Evolutionary conservation across 2,113 vertebrate species (phyloP), one percentile per base, ranked within the genome.

Genomic region (Lasiurus cinereus): DNA sequence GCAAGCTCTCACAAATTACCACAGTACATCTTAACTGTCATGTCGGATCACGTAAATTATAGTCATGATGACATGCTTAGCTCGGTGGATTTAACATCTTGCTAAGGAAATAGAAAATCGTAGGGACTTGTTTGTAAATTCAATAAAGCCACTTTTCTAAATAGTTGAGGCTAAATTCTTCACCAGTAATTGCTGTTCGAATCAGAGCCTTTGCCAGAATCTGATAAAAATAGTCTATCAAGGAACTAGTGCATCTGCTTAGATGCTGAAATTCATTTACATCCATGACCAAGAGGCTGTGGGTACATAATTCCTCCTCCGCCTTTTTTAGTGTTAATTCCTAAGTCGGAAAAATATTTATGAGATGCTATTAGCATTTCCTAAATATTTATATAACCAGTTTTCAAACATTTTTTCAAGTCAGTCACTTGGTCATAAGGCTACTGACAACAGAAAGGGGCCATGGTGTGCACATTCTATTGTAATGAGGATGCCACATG

Each of bases 11-110:
- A 95, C 96, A 97, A 98, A 99, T 99, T 98, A 98, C 97, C 95
- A 95, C 94, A 97, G 97, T 98, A 98, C 98, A 98, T 98, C 98
- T 98, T 98, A 98, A 96, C 97, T 99, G 98, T 98, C 98, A 98
- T 97, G 98, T 98, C 98, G 89, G 80, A 98, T 98, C 98, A 98
- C 0, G 13, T 98, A 98, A 98, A 98, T 98, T 98, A 97, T 96
- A 98, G 98, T 94, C 79, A 87, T 98, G 97, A 98, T 97, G 98
- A 98, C 96, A 97, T 97, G 96, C 97, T 98, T 98, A 97, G 97
- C 97, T 95, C 96, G 96, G 96, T 96, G 97, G 98, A 98, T 98
- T 98, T 98, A 98, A 91, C 96, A 92, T 96, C 96, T 97, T 98
- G 80, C 97, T 98, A 91, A 97, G 95, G 96, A 98, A 98, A 97